These are phyloP conservation scores for Drosophila seguyi DNA, from an alignment of 1,140 invertebrate species.

Conservation along the genomic window DNA sequence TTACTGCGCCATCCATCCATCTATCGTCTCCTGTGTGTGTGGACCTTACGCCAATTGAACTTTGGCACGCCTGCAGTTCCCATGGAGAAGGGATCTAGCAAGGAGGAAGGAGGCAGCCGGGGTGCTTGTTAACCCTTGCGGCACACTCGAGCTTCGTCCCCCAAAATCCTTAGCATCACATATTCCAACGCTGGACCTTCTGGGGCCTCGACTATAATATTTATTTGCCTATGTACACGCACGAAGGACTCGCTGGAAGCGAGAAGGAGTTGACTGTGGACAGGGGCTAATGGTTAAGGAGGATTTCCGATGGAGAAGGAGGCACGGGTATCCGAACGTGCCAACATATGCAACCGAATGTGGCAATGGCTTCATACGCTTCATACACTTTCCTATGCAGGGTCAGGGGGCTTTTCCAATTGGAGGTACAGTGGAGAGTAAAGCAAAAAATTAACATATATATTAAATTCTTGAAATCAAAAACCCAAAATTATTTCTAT, in stretches of 20 bases:
- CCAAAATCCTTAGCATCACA: background rate
- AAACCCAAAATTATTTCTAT: background rate
- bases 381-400: background rate
- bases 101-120: background rate
- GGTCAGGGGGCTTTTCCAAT: background rate
- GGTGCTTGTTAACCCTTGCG: slow-evolving; percentile 24
- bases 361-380: slow-evolving; percentile 44
- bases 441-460: too few relatives aligned
- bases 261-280: background rate
- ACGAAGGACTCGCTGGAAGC: slow-evolving; percentile 20
- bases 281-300: background rate
- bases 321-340: slow-evolving; percentile 16
- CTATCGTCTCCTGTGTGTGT: slow-evolving; percentile 4
- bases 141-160: background rate
- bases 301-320: background rate
- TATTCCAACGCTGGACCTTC: slow-evolving; percentile 9
- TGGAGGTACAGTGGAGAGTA: background rate
- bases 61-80: slow-evolving; percentile 26
- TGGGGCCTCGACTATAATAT: slow-evolving; percentile 33
- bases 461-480: background rate
- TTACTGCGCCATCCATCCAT: slow-evolving; percentile 43
- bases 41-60: slow-evolving; percentile 50
- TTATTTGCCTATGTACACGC: slow-evolving; percentile 52
- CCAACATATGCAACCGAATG: slow-evolving; percentile 49
- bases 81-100: background rate